phyloP scores from a whole-genome alignment of 2,888 invertebrate species.

The Diaprepes abbreviatus region DNA sequence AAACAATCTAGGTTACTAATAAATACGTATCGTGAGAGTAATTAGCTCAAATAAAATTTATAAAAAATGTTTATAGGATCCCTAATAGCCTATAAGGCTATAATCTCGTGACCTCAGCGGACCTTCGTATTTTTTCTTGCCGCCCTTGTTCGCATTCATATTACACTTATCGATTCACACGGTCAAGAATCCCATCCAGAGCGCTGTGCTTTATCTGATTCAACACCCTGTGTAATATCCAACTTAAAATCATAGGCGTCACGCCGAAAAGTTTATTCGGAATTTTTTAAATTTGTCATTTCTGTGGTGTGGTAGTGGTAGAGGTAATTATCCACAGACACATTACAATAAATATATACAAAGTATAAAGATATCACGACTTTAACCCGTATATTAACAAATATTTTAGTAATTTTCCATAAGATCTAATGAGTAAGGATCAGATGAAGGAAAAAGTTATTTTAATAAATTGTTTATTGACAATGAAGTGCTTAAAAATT shows the following conservation, averaged over 20 bases:
- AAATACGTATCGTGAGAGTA: no score
- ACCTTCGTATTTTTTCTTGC: constrained; percentile 40
- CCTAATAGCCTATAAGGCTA: constrained; percentile 1
- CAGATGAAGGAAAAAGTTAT: no score
- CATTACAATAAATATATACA: no score
- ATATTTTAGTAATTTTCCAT: no score
- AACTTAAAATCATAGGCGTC: constrained; percentile 27
- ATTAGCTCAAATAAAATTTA: neutral
- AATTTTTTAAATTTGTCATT: neutral
- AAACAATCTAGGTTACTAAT: no score
- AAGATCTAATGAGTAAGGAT: no score
- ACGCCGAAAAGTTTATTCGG: neutral
- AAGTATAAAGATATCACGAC: no score
- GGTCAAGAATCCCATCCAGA: constrained; percentile 66
- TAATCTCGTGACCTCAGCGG: constrained; percentile 31
- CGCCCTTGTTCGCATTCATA: constrained; percentile 59
- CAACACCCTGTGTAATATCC: constrained; percentile 57
- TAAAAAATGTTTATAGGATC: neutral
- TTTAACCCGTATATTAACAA: no score
- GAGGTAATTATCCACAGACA: no score
- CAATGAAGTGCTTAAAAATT: no score
- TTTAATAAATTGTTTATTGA: no score
- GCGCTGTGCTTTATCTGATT: constrained; percentile 65
- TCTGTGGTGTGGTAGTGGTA: no score
- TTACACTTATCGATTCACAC: constrained; percentile 67